phyloP scores from a whole-genome alignment of 2,888 invertebrate genomes.

The Lithodes maja region DNA sequence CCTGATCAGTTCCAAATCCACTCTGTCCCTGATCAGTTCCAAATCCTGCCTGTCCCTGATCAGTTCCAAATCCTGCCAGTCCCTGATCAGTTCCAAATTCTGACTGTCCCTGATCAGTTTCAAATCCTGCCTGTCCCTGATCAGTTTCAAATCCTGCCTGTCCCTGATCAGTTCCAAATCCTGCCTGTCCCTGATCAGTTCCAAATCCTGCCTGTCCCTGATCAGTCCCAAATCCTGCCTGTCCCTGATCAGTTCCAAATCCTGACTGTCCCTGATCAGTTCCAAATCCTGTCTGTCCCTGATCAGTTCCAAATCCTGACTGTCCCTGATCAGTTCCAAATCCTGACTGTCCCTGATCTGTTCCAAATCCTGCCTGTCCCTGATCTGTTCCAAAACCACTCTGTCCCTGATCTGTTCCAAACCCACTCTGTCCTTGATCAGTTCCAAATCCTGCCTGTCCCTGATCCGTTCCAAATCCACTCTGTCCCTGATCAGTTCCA shows the following conservation, averaged over 20 bases:
- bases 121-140: not conserved
- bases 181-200: not conserved
- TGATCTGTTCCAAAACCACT: too few species aligned
- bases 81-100: not conserved
- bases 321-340: not conserved
- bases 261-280: not conserved
- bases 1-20: not conserved
- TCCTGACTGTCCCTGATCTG: not conserved
- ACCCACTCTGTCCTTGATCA: not conserved
- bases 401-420: not conserved
- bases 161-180: too few species aligned
- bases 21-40: not conserved
- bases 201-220: not conserved
- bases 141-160: not conserved
- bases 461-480: not conserved
- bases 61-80: not conserved
- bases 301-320: not conserved
- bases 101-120: not conserved
- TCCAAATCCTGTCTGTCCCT: not conserved
- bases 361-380: not conserved
- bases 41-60: not conserved
- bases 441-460: not conserved
- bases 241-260: not conserved
- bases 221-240: not conserved
- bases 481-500: not conserved